phyloP scores from a whole-genome alignment of 2,797 vertebrate genomes.

The Sebastes iracundus region DNA sequence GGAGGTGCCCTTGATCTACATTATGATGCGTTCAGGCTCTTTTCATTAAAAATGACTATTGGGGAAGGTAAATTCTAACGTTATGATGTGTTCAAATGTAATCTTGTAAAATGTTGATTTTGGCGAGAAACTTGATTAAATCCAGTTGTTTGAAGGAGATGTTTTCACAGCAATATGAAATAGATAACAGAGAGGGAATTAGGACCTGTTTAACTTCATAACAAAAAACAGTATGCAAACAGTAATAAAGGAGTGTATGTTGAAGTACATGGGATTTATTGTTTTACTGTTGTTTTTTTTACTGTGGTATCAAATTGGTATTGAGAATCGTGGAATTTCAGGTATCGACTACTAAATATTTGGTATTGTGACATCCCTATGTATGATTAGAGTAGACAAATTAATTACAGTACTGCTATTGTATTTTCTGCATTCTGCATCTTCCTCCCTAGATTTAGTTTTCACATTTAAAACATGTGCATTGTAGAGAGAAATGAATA shows the following conservation, averaged over 20 bases:
- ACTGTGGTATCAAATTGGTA: no score
- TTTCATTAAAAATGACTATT: background rate
- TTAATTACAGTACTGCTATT: constrained; percentile 18
- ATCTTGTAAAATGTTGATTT: background rate
- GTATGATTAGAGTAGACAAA: constrained; percentile 32
- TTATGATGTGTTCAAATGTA: background rate
- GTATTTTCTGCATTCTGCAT: constrained; percentile 27
- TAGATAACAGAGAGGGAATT: background rate
- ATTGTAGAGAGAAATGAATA: constrained; percentile 63
- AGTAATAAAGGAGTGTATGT: background rate
- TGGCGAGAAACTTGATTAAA: background rate
- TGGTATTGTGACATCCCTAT: background rate
- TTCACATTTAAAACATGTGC: constrained; percentile 43
- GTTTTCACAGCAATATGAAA: background rate
- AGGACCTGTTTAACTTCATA: background rate
- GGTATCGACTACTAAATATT: background rate
- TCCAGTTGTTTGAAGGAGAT: background rate
- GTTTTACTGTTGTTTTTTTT: no score
- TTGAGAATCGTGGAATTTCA: no score
- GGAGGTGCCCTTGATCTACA: background rate
- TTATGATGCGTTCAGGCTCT: background rate
- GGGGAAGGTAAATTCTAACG: background rate
- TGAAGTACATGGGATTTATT: no score
- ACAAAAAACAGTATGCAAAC: background rate
- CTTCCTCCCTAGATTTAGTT: constrained; percentile 36